Evolutionary conservation across 2,797 vertebrate genomes (phyloP), one percentile per base, ranked within the genome.

Genomic region (Scarus forsteni): DNA sequence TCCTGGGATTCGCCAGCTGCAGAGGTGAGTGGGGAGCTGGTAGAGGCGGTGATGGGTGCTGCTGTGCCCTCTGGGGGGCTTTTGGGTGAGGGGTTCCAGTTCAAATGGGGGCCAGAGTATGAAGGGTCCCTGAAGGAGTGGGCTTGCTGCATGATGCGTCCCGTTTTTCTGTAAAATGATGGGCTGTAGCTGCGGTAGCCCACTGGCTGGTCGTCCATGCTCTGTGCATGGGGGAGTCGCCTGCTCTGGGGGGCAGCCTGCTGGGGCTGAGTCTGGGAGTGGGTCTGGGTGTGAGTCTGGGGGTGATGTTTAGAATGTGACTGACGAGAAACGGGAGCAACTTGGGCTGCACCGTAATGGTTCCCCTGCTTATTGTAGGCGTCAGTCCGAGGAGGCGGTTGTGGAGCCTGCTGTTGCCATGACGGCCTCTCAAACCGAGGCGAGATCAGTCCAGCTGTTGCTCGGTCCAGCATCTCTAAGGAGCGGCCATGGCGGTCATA

Each of bases 121-220:
- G 96, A 91, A 0, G 97, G 95, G 93, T 98, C 96, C 57, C 96
- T 95, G 89, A 97, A 98, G 51, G 97, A 96, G 51, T 97, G 97
- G 4, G 97, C 96, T 49, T 95, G 94, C 57, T 98, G 96, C 89
- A 95, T 80, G 76, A 98, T 94, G 67, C 96, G 96, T 11, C 97
- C 97, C 0, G 97, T 98, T 81, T 98, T 96, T 51, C 97, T 96
- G 89, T 98, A 96, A 85, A 98, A 99, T 10, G 98, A 98, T 0
- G 98, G 98, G 90, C 98, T 99, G 85, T 99, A 99, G 88, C 98
- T 99, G 57, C 97, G 95, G 90, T 99, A 99, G n/a, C 98, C 98
- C 0, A 98, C 93, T 8, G 95, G 96, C 54, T 97, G 93, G 50
- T 97, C 96, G 0, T 97, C 97, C 54, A 91, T 84, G 83, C 94